A percentile compares a stretch with the other conserved stretches of the same genome.
These are phyloP conservation scores for Philopotamus ludificatus DNA, from an alignment of 1,140 invertebrate genomes.

Conservation along the genomic window DNA sequence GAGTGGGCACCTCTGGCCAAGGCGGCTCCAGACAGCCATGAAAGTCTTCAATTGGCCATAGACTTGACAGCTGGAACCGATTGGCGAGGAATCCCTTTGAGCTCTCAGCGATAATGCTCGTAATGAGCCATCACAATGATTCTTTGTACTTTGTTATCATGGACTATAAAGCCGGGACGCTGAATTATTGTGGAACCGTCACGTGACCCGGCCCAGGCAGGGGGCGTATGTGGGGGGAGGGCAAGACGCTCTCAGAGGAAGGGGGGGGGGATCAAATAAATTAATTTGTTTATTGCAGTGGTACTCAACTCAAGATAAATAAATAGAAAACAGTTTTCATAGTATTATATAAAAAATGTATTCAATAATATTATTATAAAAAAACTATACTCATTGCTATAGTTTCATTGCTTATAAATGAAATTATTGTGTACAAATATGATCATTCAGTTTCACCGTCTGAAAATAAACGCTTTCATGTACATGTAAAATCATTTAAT, in stretches of 20 bases:
- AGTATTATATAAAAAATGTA: no score
- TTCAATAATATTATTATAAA: no score
- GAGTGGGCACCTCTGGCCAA: conserved; percentile 6
- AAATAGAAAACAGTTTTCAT: background rate
- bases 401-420: no score
- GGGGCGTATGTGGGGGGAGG: no score
- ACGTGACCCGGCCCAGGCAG: no score
- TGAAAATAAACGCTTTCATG: no score
- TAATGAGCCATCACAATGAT: conserved; percentile 39
- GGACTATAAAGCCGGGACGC: conserved; percentile 18
- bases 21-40: conserved; percentile 24
- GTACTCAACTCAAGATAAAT: background rate
- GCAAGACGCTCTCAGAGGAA: background rate
- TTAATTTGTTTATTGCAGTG: conserved; percentile 8
- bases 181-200: conserved; percentile 20
- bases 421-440: no score
- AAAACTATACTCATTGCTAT: no score
- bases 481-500: no score
- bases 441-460: no score
- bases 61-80: conserved; percentile 41
- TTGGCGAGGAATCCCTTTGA: conserved; percentile 40
- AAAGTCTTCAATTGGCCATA: conserved; percentile 28
- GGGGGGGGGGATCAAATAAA: background rate
- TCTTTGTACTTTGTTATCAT: conserved; percentile 36
- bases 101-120: conserved; percentile 24